phyloP scores from a whole-genome alignment of 2,113 vertebrate species.

The Campylorhamphus procurvoides region DNA sequence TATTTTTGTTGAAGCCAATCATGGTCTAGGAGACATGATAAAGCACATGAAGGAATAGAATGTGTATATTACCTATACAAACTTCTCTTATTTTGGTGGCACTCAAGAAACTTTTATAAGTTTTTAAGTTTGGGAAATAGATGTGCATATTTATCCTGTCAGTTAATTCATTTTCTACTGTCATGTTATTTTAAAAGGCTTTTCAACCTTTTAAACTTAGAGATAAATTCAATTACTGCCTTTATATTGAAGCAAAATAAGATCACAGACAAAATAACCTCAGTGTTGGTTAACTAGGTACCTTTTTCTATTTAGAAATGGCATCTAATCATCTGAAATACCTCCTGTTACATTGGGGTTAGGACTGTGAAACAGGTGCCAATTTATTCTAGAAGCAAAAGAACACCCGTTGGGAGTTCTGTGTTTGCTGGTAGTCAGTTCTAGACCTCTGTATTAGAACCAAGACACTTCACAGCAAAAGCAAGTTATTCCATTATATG shows the following conservation, averaged over 20 bases:
- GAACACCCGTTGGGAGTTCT: neutral
- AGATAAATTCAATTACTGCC: neutral
- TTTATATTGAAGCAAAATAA: slow-evolving; percentile 3
- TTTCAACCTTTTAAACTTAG: slow-evolving; percentile 12
- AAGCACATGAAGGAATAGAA: neutral
- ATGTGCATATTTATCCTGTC: neutral
- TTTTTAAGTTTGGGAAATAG: slow-evolving; percentile 31
- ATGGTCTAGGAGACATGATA: neutral
- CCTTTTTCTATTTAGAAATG: neutral
- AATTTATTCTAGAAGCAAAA: neutral
- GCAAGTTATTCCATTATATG: neutral
- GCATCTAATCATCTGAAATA: neutral
- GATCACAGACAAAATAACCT: slow-evolving; percentile 7
- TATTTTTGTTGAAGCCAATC: neutral
- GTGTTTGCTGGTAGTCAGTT: neutral
- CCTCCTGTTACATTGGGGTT: neutral
- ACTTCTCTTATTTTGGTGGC: neutral
- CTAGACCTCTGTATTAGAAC: neutral
- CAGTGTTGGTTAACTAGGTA: neutral
- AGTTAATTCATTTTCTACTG: slow-evolving; percentile 3
- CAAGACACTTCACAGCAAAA: neutral
- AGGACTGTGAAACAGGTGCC: neutral
- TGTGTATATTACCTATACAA: neutral
- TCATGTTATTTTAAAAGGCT: neutral
- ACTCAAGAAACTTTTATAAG: neutral